These are phyloP conservation scores for Tortrix viridana DNA, from an alignment of 2,888 invertebrate species.

Conservation along the genomic window DNA sequence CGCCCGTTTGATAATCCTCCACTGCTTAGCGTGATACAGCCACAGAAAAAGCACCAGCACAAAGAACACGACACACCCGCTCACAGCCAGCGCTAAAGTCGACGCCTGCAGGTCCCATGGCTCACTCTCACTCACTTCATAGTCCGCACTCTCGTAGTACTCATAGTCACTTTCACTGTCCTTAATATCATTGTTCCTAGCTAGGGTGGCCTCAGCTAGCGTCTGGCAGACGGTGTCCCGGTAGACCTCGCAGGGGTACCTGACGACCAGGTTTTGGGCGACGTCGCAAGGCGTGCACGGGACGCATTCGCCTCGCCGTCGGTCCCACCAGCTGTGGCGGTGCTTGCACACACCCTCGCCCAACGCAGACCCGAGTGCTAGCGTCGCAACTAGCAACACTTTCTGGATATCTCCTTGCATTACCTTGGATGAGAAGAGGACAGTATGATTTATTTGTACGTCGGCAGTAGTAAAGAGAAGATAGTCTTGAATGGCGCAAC, in stretches of 20 bases:
- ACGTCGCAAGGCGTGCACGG: slow-evolving; percentile 89
- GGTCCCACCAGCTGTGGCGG: slow-evolving; percentile 89
- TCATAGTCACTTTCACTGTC: slow-evolving; percentile 65
- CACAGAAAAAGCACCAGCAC: slow-evolving; percentile 90
- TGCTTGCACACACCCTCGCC: slow-evolving; percentile 72
- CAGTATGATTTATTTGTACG: neutral
- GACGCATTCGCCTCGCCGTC: slow-evolving; percentile 85
- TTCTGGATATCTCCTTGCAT: slow-evolving; percentile 75
- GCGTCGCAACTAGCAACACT: slow-evolving; percentile 73
- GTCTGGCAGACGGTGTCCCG: slow-evolving; percentile 90
- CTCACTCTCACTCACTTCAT: slow-evolving; percentile 73
- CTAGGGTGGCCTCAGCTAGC: slow-evolving; percentile 75
- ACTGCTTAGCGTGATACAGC: slow-evolving; percentile 90
- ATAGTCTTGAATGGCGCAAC: no score
- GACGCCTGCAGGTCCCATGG: slow-evolving; percentile 90
- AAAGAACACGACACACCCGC: slow-evolving; percentile 92
- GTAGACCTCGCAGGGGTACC: slow-evolving; percentile 89
- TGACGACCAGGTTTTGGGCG: slow-evolving; percentile 83
- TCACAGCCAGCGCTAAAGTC: slow-evolving; percentile 88
- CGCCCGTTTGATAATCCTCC: slow-evolving; percentile 90
- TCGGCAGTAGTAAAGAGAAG: no score
- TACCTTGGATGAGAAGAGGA: slow-evolving; percentile 60
- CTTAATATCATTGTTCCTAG: slow-evolving; percentile 55
- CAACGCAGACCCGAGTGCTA: slow-evolving; percentile 64
- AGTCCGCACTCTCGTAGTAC: slow-evolving; percentile 74